These are phyloP conservation scores for Leucoraja erinaceus DNA, from an alignment of 2,113 vertebrate species.

Conservation along the genomic window DNA sequence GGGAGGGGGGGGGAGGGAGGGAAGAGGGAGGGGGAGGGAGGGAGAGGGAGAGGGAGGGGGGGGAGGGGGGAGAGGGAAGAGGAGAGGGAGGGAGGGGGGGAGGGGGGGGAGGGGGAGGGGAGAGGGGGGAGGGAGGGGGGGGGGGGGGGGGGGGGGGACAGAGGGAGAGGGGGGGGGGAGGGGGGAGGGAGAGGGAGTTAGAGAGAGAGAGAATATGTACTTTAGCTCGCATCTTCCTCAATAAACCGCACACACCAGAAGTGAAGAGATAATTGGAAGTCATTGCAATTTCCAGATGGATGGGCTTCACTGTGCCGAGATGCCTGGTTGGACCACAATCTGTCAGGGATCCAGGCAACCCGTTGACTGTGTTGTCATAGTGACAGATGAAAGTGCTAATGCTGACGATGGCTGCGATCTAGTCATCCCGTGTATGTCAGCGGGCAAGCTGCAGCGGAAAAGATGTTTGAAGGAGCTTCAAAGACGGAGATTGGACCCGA, in stretches of 20 bases:
- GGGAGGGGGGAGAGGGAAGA: too few species aligned
- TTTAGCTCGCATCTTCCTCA: not conserved
- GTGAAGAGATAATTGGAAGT: slow-evolving; percentile 2
- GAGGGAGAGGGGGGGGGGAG: too few species aligned
- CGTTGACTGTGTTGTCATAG: not conserved
- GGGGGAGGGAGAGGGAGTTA: not conserved
- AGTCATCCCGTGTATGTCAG: not conserved
- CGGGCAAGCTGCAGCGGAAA: not conserved
- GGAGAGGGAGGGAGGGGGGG: too few species aligned
- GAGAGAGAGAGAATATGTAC: not conserved
- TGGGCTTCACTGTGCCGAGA: not conserved
- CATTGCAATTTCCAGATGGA: not conserved
- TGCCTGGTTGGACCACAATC: too few species aligned
- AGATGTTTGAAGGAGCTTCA: slow-evolving; percentile 5
- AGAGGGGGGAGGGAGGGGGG: too few species aligned
- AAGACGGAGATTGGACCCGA: not conserved
- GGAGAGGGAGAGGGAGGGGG: too few species aligned
- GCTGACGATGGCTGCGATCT: not conserved
- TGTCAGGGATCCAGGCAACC: too few species aligned
- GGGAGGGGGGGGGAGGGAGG: rapidly evolving
- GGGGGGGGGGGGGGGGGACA: too few species aligned
- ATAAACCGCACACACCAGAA: not conserved
- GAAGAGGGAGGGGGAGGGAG: too few species aligned
- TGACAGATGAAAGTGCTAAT: slow-evolving; percentile 1
- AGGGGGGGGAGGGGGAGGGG: too few species aligned